Conservation (phyloP, 30 jellyfish, hydroid and myxozoan species). For the Aurelia coerulea region DNA sequence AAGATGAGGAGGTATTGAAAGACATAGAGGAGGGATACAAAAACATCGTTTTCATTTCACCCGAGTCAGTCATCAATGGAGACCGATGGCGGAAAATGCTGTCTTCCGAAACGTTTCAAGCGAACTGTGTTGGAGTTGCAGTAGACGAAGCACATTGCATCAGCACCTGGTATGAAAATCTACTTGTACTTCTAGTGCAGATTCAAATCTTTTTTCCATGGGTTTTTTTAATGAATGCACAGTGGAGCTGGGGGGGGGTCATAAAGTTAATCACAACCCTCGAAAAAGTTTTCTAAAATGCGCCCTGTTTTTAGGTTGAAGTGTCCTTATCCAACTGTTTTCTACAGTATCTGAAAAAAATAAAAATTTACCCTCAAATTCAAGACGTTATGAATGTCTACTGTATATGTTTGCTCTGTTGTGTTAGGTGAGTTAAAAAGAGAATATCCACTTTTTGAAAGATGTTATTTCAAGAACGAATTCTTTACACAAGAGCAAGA, state of each 20-base stretch:
- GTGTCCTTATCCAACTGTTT: not conserved
- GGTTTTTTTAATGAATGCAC: not conserved
- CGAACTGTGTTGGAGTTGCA: constrained; percentile 18
- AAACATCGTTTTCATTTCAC: constrained; percentile 23
- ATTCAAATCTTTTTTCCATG: not conserved
- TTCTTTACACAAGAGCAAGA: not conserved
- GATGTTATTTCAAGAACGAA: constrained; percentile 1
- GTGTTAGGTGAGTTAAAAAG: constrained; percentile 1
- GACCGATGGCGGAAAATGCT: constrained; percentile 37
- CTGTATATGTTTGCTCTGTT: not conserved
- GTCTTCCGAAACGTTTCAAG: constrained; percentile 14
- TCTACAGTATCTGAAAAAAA: not conserved
- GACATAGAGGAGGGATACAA: constrained; percentile 8
- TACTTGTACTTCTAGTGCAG: not conserved
- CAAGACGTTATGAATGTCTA: not conserved
- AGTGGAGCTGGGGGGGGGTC: constrained; percentile 7
- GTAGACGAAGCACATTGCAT: constrained; percentile 47
- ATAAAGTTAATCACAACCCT: not conserved
- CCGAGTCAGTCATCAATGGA: constrained; percentile 21
- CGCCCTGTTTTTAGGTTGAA: not conserved
- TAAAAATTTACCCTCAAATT: not conserved
- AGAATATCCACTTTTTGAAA: not conserved
- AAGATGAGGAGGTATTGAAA: constrained; percentile 3
- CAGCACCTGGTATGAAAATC: constrained; percentile 15
- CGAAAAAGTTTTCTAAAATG: not conserved